phyloP scores from a whole-genome alignment of 2,888 invertebrate species.

The Polietes domitor region DNA sequence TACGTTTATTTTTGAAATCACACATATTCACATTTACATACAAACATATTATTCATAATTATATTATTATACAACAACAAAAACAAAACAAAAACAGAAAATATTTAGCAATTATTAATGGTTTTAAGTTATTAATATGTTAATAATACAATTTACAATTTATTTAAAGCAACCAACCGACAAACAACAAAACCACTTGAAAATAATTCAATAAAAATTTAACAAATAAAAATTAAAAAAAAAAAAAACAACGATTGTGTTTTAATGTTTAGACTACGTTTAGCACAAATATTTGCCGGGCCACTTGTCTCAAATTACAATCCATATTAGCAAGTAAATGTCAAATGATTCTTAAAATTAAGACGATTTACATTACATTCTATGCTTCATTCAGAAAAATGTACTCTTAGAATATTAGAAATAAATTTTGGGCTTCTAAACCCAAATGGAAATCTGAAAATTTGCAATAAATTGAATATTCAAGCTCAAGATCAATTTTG shows the following conservation, averaged over 20 bases:
- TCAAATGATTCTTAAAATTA: too few species aligned
- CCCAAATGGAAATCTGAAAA: too few species aligned
- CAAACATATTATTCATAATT: conserved; percentile 1
- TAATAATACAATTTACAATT: conserved; percentile 32
- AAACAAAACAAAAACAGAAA: neutral
- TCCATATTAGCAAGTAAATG: too few species aligned
- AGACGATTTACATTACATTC: too few species aligned
- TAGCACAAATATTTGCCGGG: too few species aligned
- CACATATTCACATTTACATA: conserved; percentile 18
- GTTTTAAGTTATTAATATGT: conserved; percentile 44
- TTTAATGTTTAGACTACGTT: too few species aligned
- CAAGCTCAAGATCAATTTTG: too few species aligned
- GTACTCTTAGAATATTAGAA: too few species aligned
- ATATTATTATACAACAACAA: neutral
- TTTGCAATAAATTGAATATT: too few species aligned
- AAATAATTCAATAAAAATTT: conserved; percentile 48
- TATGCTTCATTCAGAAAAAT: too few species aligned
- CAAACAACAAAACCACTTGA: conserved; percentile 29
- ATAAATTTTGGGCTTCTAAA: too few species aligned
- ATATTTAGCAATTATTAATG: conserved; percentile 24
- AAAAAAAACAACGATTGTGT: neutral
- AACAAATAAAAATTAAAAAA: conserved; percentile 42
- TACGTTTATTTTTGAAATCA: conserved; percentile 7
- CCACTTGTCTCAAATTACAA: too few species aligned
- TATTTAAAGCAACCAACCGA: conserved; percentile 26